Evolutionary conservation across 2,113 vertebrate species (phyloP).

Genomic region (Malurus cyaneus): DNA sequence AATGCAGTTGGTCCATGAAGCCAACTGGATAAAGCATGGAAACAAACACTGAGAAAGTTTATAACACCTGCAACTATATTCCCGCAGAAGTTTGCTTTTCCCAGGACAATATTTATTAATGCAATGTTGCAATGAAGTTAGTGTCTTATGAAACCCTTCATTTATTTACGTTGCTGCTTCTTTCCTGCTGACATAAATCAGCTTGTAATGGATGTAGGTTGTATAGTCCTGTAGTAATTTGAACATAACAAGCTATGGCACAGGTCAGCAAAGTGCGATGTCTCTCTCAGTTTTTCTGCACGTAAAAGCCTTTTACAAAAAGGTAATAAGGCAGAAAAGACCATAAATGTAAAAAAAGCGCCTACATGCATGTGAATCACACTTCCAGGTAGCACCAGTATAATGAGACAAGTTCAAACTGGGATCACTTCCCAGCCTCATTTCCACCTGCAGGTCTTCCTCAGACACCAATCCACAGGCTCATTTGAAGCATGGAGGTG

Average conservation of each 20-base stretch:
- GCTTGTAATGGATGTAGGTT: not conserved
- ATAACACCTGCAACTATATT: not conserved
- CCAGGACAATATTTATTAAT: not conserved
- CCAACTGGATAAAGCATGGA: not conserved
- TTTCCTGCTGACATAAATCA: not conserved
- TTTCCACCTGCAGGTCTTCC: constrained; percentile 3
- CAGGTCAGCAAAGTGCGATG: not conserved
- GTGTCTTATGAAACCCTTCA: not conserved
- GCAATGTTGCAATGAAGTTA: not conserved
- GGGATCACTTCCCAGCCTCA: not conserved
- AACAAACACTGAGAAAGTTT: not conserved
- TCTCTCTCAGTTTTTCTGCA: not conserved
- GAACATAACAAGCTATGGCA: not conserved
- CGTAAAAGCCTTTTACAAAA: not conserved
- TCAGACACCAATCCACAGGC: not conserved
- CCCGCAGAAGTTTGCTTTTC: not conserved
- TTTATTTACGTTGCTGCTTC: not conserved
- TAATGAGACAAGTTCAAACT: constrained; percentile 21
- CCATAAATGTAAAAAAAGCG: not conserved
- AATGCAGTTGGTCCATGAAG: not conserved
- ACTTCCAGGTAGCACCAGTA: not conserved
- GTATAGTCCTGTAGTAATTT: not conserved
- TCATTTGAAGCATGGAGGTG: not conserved
- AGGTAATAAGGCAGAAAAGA: not conserved
- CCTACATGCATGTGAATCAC: not conserved